Base-by-base conservation (phyloP, 2,113 vertebrate species). In the Cyrtonyx montezumae region DNA sequence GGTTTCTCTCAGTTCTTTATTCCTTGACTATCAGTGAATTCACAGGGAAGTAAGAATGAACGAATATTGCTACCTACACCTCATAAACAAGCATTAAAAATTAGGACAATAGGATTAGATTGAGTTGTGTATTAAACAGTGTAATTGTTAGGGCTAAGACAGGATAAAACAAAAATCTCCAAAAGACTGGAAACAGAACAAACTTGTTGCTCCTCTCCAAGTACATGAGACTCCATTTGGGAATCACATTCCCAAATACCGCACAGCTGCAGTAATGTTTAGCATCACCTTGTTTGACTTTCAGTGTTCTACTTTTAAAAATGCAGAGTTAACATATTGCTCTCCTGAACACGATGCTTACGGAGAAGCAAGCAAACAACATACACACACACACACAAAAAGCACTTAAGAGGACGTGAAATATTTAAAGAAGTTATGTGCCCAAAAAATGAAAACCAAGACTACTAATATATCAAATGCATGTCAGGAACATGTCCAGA, bases 291-390 rank as follows among this genome's bases (percentile, higher is more conserved):
- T 58, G 6, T 36, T 9, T 30, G 36, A 40, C 42, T 51, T 13
- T 46, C 37, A 22, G 13, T 40, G 8, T 30, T 59, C 22, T 71
- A 11, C 7, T 67, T 82, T n/a, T 18, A 48, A 32, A 63, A 88
- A 45, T 16, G 30, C 49, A 70, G 40, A 81, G 19, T 43, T 53
- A 17, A 43, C 1, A 7, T 36, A 20, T 7, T 67, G 11, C 11
- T 34, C 6, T 51, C 3, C 13, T 3, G 66, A 28, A 9, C 11
- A 36, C 14, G 49, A 6, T 3, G 3, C 1, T 21, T 23, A 13
- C 18, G 40, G 6, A 2, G 56, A 78, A 22, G 40, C 5, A 40
- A 32, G 20, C 63, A 26, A 8, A 8, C 8, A 69, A 59, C 4
- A 15, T 55, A 11, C 13, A 37, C 46, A 53, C 48, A 51, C 40